Percentiles rank a stretch among this genome's conserved stretches.
Conservation (phyloP, 2,888 invertebrate species). For the Empis livida region DNA sequence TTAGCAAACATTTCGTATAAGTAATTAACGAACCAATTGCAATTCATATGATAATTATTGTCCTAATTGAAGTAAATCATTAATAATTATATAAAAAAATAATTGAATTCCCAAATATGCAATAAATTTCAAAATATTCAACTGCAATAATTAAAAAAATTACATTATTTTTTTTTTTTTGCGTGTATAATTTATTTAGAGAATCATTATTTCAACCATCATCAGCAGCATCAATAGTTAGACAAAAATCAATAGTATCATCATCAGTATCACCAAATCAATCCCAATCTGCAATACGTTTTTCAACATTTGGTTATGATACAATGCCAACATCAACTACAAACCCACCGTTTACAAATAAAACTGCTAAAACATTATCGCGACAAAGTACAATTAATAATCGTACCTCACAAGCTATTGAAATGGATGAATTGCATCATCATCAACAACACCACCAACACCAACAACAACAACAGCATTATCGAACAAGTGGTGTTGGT, state of each 20-base stretch:
- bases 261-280: slow-evolving; percentile 19
- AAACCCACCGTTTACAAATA: slow-evolving; percentile 9
- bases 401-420: slow-evolving; percentile 22
- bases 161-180: too few species aligned
- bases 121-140: too few species aligned
- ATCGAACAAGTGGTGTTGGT: slow-evolving; percentile 10
- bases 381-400: slow-evolving; percentile 19
- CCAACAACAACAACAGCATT: slow-evolving; percentile 9
- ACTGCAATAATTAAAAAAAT: too few species aligned
- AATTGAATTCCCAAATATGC: too few species aligned
- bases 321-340: slow-evolving; percentile 15
- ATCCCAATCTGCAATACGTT: slow-evolving; percentile 23
- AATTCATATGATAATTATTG: too few species aligned
- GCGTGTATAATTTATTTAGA: slow-evolving; percentile 14
- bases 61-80: too few species aligned
- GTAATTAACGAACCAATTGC: too few species aligned
- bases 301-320: slow-evolving; percentile 36
- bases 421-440: slow-evolving; percentile 28
- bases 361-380: slow-evolving; percentile 16
- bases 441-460: slow-evolving; percentile 14
- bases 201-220: slow-evolving; percentile 27
- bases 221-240: slow-evolving; percentile 18
- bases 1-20: too few species aligned
- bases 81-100: too few species aligned
- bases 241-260: slow-evolving; percentile 31